Conservation (phyloP, 2,888 invertebrate species). For the Epiblema foenella region DNA sequence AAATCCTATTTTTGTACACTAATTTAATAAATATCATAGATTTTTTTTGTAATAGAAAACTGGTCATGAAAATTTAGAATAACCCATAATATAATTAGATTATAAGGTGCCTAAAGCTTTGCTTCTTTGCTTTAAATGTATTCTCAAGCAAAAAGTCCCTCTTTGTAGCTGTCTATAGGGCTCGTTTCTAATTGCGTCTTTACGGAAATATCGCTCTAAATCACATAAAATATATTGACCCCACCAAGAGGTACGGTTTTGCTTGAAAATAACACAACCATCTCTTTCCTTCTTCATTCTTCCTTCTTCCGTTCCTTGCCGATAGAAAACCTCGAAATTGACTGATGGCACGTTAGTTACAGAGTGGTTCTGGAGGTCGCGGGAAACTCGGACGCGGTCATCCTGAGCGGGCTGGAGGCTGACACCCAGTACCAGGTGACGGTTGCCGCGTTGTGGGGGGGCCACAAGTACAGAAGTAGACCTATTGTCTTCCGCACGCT, state of each 20-base stretch:
- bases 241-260: no score
- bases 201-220: no score
- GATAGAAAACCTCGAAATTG: conserved; percentile 81
- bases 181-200: no score
- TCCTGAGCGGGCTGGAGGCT: conserved; percentile 91
- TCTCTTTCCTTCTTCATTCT: conserved; percentile 58
- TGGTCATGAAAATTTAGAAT: no score
- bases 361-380: conserved; percentile 96
- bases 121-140: conserved; percentile 14
- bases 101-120: conserved; percentile 11
- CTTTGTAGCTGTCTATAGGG: no score
- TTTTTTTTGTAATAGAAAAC: no score
- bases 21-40: no score
- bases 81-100: no score
- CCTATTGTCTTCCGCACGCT: conserved; percentile 96
- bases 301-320: conserved; percentile 60
- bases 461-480: conserved; percentile 92
- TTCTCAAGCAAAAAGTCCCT: background rate
- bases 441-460: conserved; percentile 93
- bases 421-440: conserved; percentile 95
- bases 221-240: no score
- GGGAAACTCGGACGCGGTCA: conserved; percentile 94
- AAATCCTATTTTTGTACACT: no score
- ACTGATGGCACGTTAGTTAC: conserved; percentile 92
- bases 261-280: no score